Evolutionary conservation across 1,140 invertebrate genomes (phyloP).

Genomic region (Drosophila azteca): DNA sequence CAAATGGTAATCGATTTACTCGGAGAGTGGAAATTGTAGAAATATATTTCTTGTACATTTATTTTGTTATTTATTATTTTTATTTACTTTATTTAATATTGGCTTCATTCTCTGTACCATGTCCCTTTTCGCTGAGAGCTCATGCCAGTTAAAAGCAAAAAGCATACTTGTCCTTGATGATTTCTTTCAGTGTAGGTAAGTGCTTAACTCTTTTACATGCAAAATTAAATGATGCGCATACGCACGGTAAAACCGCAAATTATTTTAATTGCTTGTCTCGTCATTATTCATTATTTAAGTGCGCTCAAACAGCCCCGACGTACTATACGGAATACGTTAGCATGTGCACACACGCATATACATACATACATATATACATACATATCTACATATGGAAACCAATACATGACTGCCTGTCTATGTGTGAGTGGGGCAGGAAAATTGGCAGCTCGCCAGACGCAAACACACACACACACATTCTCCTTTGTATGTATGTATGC

Average conservation of each 20-base stretch:
- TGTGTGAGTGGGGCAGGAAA: slow-evolving; percentile 51
- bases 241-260: slow-evolving; percentile 83
- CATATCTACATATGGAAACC: slow-evolving; percentile 4
- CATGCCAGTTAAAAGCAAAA: too few relatives aligned
- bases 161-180: too few relatives aligned
- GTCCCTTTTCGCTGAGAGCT: too few relatives aligned
- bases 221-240: slow-evolving; percentile 84
- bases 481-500: too few relatives aligned
- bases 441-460: slow-evolving; percentile 59
- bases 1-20: too few relatives aligned
- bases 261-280: slow-evolving; percentile 84
- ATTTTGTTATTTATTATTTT: too few relatives aligned
- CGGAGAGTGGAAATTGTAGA: too few relatives aligned
- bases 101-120: too few relatives aligned
- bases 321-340: slow-evolving; percentile 46
- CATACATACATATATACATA: too few relatives aligned
- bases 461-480: slow-evolving; percentile 27
- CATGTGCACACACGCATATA: slow-evolving; percentile 31
- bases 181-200: slow-evolving; percentile 72
- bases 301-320: slow-evolving; percentile 65
- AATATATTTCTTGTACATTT: too few relatives aligned
- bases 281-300: slow-evolving; percentile 84
- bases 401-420: neutral
- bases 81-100: too few relatives aligned
- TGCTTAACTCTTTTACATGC: slow-evolving; percentile 81